Conservation (phyloP, 2,113 vertebrate species). For the human region GRCh38 chr4:179422501-179423000, state of each 20-base stretch:
- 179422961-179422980: slow-evolving; percentile 52
- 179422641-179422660: background rate
- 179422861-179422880: slow-evolving; percentile 50
- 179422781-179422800: slow-evolving; percentile 45
- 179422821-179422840: slow-evolving; percentile 58
- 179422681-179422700: background rate
- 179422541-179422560: background rate
- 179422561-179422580: background rate
- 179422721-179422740: background rate
- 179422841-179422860: slow-evolving; percentile 51
- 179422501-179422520: background rate
- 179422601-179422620: background rate
- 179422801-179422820: slow-evolving; percentile 57
- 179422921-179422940: slow-evolving; percentile 33
- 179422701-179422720: background rate
- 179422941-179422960: slow-evolving; percentile 54
- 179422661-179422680: background rate
- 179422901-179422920: slow-evolving; percentile 12
- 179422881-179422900: slow-evolving; percentile 34
- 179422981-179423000: slow-evolving; percentile 29
- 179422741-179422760: background rate
- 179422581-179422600: background rate
- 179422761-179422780: slow-evolving; percentile 39
- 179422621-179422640: background rate
- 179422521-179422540: background rate